Evolutionary conservation across 2,888 invertebrate species (phyloP), one percentile per base, ranked within the genome.

Genomic region (Plebejus anna): DNA sequence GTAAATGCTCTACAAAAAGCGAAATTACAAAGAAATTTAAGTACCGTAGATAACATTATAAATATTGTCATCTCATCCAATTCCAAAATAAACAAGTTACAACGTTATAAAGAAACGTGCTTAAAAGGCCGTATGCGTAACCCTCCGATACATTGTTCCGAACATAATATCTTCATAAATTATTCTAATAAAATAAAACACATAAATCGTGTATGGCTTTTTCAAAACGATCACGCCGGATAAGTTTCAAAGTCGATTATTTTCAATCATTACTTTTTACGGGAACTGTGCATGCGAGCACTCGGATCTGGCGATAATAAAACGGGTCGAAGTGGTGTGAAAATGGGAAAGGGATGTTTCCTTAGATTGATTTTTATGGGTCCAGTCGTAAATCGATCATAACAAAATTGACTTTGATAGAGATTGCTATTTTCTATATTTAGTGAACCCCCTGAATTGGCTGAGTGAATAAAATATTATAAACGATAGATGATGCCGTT

Each of bases 231-330:
- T 73, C 51, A 55, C 51, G 11, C 11, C 16, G 73, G 73, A 73
- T 55, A 32, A 73, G 73, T 42, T 73, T 73, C 55, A 73, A 72
- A 55, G 73, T 55, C 73, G 73, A 73, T 73, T 72, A 72, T 51
- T 28, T 72, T 73, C 28, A 51, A 73, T 73, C 73, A 73, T 73
- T 72, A 72, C 47, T 47, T 73, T 73, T 55, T 51, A 73, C 16
- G 73, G 32, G 73, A 51, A 28, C 22, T 72, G 11, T 72, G 32
- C 47, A 16, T 73, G 28, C 7, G 55, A 28, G 28, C 22, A 42
- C 42, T 42, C 42, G 51, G 16, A 22, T 72, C 5, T 51, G 13
- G 5, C 28, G n/a, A 72, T 72, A 55, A 73, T 47, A 72, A 55
- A 32, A 55, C 13, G 13, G 7, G 72, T 28, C 11, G 55, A 22